These are phyloP conservation scores for Heliconius ismenius DNA, from an alignment of 2,888 invertebrate species.

Conservation along the genomic window DNA sequence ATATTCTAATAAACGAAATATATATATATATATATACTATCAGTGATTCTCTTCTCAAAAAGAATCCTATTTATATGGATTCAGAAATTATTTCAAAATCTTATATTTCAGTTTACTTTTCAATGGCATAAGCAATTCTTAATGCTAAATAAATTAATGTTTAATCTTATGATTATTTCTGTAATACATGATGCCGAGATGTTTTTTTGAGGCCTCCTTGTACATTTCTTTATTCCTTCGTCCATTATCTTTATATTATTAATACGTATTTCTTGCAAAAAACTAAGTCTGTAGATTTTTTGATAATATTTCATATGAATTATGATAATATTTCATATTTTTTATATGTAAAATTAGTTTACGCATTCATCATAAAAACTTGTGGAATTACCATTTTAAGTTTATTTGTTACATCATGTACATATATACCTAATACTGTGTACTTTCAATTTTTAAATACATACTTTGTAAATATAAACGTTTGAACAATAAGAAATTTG, in stretches of 20 bases:
- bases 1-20: neutral
- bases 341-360: neutral
- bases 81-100: neutral
- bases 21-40: neutral
- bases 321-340: neutral
- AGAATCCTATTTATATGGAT: neutral
- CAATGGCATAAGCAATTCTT: too few relatives aligned
- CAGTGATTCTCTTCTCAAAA: neutral
- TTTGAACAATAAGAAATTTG: neutral
- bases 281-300: neutral
- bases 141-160: neutral
- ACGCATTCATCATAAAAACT: neutral
- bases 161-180: neutral
- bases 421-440: neutral
- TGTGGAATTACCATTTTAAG: neutral
- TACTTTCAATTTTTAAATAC: slow-evolving; percentile 21
- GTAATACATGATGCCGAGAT: neutral
- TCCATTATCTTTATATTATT: neutral
- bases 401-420: slow-evolving; percentile 10
- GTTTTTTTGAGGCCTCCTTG: neutral
- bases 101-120: neutral
- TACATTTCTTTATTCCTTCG: neutral
- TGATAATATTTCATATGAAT: neutral
- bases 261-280: neutral
- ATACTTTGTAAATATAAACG: slow-evolving; percentile 30